Evolutionary conservation across 30 jellyfish, hydroid and myxozoan species (phyloP).

Genomic region (Cassiopea andromeda): DNA sequence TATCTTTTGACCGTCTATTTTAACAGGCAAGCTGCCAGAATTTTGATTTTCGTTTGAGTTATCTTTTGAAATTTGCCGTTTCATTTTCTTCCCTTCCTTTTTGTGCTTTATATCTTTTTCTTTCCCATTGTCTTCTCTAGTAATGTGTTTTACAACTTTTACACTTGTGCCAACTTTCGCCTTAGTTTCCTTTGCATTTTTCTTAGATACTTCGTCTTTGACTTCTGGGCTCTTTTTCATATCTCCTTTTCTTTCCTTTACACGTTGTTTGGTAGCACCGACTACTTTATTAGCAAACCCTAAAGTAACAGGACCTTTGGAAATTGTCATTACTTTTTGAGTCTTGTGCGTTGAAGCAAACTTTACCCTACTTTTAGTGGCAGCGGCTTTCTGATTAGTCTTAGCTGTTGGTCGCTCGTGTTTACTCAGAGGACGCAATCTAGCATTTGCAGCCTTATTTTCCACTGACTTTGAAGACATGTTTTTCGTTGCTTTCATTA

Average conservation of each 20-base stretch:
- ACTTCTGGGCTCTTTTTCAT: not conserved
- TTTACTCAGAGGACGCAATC: not conserved
- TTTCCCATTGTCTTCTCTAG: not conserved
- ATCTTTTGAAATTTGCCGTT: conserved; percentile 6
- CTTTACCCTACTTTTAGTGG: conserved; percentile 9
- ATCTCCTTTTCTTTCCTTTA: not conserved
- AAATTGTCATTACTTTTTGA: conserved; percentile 2
- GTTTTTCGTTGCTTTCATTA: not conserved
- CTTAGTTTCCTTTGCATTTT: too few relatives aligned
- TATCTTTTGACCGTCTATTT: conserved; percentile 49
- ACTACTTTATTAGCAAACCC: not conserved
- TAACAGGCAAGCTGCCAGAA: conserved; percentile 37
- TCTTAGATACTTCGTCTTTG: not conserved
- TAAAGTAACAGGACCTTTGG: conserved; percentile 18
- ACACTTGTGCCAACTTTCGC: not conserved
- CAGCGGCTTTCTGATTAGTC: not conserved
- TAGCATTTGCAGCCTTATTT: not conserved
- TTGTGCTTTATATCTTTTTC: not conserved
- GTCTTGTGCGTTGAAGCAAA: conserved; percentile 23
- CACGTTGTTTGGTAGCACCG: not conserved
- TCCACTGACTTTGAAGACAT: not conserved
- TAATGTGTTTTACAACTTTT: not conserved
- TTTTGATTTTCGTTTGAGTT: not conserved
- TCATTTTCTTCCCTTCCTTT: not conserved
- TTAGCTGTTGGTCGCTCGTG: not conserved